Evolutionary conservation across 2,113 vertebrate genomes (phyloP), one percentile per base, ranked within the genome.

Genomic region (Megaleporinus macrocephalus): DNA sequence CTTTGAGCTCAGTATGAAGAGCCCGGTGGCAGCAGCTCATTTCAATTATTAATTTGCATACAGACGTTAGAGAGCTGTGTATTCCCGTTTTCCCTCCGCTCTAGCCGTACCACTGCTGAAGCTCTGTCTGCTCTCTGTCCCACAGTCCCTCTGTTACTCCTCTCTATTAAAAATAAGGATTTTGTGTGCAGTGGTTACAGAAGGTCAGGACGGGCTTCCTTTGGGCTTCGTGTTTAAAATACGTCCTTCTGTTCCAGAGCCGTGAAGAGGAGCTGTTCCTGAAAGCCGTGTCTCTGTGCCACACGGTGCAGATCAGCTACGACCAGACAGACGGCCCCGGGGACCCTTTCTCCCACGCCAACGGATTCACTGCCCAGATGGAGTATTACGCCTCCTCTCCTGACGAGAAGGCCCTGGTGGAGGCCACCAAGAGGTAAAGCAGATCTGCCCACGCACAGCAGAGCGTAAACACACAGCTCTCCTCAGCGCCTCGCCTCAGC

Each of bases 321-420:
- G 96, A 97, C 82, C 95, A 96, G 73, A 88, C 93, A 9, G 96
- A 98, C 78, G 89, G 93, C 62, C 83, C 84, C 3, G 89, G 87
- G 2, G 96, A 96, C 84, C 93, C 94, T 0, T 95, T 96, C 78
- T 94, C 94, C 84, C 95, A 95, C 0, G 86, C 92, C 59, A 96
- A 92, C 20, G 95, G 96, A 36, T 90, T 95, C 63, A 86, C 93
- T 0, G 86, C 89, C 57, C 90, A 94, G 0, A 87, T 97, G 92
- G 97, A 99, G 53, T 99, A 99, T 87, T 99, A 98, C 2, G 98
- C 98, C 68, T 97, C 98, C 3, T 99, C 98, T 0, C 98, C 98
- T 0, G 98, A 99, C 83, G 98, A 99, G 91, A 99, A 99, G 80
- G 97, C 98, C 79, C 93, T 99, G 18, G 97, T 99, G 36, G 98